Conservation (phyloP, 1,140 invertebrate genomes). For the Dendrolimus punctatus region DNA sequence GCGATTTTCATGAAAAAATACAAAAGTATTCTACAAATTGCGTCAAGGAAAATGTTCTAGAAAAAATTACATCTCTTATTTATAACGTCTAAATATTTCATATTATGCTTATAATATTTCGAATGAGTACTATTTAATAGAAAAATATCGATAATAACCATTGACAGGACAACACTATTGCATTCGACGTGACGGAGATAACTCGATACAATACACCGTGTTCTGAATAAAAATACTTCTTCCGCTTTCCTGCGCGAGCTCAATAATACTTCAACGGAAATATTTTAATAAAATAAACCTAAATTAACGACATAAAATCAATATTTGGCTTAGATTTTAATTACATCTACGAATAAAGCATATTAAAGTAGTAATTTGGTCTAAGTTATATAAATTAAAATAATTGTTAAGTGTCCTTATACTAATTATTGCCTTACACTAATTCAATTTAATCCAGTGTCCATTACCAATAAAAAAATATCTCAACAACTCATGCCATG, state of each 20-base stretch:
- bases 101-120: conserved; percentile 60
- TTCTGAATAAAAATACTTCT: conserved; percentile 51
- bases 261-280: conserved; percentile 66
- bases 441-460: conserved; percentile 49
- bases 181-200: conserved; percentile 11
- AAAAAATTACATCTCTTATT: conserved; percentile 60
- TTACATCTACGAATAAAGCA: conserved; percentile 66
- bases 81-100: conserved; percentile 29
- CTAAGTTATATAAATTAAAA: conserved; percentile 66
- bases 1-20: conserved; percentile 64
- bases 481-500: conserved; percentile 32
- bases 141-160: conserved; percentile 16
- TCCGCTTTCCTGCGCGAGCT: conserved; percentile 39
- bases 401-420: conserved; percentile 65
- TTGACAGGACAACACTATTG: conserved; percentile 16
- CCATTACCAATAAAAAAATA: conserved; percentile 31
- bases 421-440: conserved; percentile 66
- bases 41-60: conserved; percentile 54
- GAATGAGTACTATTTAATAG: conserved; percentile 33
- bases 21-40: conserved; percentile 61
- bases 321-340: conserved; percentile 71
- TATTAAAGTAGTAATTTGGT: conserved; percentile 66
- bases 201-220: conserved; percentile 27
- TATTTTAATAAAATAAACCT: conserved; percentile 42
- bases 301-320: conserved; percentile 61